Percentiles rank a stretch among this genome's conserved stretches.
These are phyloP conservation scores for Orius insidiosus DNA, from an alignment of 1,140 invertebrate species.

Conservation along the genomic window DNA sequence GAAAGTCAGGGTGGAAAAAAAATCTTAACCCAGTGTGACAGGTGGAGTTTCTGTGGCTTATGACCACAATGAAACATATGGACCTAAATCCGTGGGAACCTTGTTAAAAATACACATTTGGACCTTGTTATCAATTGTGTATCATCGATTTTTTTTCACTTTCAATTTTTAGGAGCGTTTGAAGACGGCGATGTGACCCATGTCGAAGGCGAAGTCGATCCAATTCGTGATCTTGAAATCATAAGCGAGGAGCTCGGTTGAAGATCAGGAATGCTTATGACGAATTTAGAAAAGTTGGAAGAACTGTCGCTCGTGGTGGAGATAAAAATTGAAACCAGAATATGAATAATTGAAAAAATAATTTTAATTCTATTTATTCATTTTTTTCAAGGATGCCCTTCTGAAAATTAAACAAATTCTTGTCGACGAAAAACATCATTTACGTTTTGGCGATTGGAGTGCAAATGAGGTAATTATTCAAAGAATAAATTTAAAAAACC, in stretches of 20 bases:
- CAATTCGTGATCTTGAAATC: conserved; percentile 88
- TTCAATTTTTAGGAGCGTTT: conserved; percentile 60
- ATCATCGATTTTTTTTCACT: not conserved
- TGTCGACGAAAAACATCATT: conserved; percentile 78
- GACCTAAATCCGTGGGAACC: not conserved
- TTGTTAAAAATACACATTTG: conserved; percentile 4
- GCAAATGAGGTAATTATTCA: conserved; percentile 27
- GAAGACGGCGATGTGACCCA: conserved; percentile 97
- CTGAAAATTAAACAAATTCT: conserved; percentile 72
- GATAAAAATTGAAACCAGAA: conserved; percentile 92
- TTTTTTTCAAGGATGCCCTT: conserved; percentile 54
- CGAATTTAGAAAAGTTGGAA: conserved; percentile 69
- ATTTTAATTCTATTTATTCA: not conserved
- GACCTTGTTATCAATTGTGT: not conserved
- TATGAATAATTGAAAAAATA: conserved; percentile 42
- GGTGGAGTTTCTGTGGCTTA: too few relatives aligned
- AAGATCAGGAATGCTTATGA: conserved; percentile 72
- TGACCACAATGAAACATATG: too few relatives aligned
- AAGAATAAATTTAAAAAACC: conserved; percentile 7
- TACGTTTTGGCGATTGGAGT: conserved; percentile 86
- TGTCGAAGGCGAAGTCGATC: conserved; percentile 95
- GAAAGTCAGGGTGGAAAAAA: not conserved
- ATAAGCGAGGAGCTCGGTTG: conserved; percentile 81
- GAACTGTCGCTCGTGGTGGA: conserved; percentile 66
- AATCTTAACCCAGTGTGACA: not conserved